These are phyloP conservation scores for Peromyscus eremicus DNA, from an alignment of 2,797 vertebrate species.

Conservation along the genomic window DNA sequence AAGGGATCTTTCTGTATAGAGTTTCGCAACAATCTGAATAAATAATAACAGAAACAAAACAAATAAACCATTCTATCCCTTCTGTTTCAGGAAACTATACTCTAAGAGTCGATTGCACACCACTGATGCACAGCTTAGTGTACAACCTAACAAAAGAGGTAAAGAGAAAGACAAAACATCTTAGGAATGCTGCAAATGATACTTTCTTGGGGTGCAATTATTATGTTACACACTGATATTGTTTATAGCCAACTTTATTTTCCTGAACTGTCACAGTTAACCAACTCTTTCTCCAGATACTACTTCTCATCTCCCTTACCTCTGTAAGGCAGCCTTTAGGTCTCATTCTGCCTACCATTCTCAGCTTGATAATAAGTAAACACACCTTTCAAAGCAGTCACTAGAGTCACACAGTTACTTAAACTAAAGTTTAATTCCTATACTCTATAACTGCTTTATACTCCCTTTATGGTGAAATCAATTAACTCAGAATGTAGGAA, in stretches of 20 bases:
- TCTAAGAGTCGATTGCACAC: constrained; percentile 96
- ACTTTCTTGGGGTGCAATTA: not conserved
- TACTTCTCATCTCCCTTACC: not conserved
- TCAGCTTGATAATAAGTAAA: not conserved
- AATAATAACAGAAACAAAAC: not conserved
- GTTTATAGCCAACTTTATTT: not conserved
- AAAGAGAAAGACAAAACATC: constrained; percentile 62
- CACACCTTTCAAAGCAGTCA: not conserved
- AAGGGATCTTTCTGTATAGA: not conserved
- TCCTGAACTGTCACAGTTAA: not conserved
- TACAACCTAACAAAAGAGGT: constrained; percentile 97
- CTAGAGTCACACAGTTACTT: not conserved
- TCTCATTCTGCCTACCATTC: not conserved
- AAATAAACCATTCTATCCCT: not conserved
- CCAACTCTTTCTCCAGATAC: not conserved
- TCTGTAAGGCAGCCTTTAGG: not conserved
- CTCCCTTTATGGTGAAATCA: not conserved
- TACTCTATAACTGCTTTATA: not conserved
- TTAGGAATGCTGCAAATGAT: not conserved
- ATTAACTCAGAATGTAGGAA: not conserved
- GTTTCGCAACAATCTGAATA: not conserved
- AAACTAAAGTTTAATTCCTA: not conserved
- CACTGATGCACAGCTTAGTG: constrained; percentile 93
- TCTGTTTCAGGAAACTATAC: constrained; percentile 95
- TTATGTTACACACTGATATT: not conserved